Evolutionary conservation across 2,113 vertebrate genomes (phyloP), one percentile per base, ranked within the genome.

Genomic region (Cygnus buccinator): DNA sequence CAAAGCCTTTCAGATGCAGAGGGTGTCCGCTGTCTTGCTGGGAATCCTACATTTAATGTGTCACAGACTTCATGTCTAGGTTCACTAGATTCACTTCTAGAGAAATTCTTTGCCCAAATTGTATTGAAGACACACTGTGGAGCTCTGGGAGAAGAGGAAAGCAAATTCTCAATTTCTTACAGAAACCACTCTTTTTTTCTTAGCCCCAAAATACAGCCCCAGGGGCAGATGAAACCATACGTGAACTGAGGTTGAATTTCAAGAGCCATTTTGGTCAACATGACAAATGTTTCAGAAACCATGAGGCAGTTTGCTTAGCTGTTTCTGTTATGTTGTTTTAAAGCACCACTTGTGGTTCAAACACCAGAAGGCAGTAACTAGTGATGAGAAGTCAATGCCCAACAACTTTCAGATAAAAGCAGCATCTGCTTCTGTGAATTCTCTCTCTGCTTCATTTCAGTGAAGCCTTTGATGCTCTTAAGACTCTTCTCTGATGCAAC

Each of bases 391-490:
- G 65, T 71, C 62, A 72, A 21, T 35, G 43, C 8, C 14, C 70
- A 84, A 29, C 41, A 85, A 65, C 81, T 84, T 89, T 55, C 37
- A 78, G 19, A 59, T 72, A 78, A 95, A 95, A 91, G 25, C 39
- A 68, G 10, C 50, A 54, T 66, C 63, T 92, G 25, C 35, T 46
- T 65, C 37, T 78, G 13, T 39, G 78, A 59, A 9, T 70, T 58
- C 54, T 75, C 78, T 66, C 44, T 54, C n/a, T 83, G 19, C 62
- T 91, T 91, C 43, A 20, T 39, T 91, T 35, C 20, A 72, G 52
- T 35, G 66, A 54, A 93, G 48, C 20, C 22, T 79, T 89, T 72
- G 35, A 68, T 85, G 50, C 44, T 73, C 14, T 55, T 85, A 73
- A 58, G 79, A 26, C 12, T 79, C 13, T 82, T 58, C 39, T 46